Evolutionary conservation across 2,113 vertebrate species (phyloP), one percentile per base, ranked within the genome.

Genomic region (Oreochromis aureus): DNA sequence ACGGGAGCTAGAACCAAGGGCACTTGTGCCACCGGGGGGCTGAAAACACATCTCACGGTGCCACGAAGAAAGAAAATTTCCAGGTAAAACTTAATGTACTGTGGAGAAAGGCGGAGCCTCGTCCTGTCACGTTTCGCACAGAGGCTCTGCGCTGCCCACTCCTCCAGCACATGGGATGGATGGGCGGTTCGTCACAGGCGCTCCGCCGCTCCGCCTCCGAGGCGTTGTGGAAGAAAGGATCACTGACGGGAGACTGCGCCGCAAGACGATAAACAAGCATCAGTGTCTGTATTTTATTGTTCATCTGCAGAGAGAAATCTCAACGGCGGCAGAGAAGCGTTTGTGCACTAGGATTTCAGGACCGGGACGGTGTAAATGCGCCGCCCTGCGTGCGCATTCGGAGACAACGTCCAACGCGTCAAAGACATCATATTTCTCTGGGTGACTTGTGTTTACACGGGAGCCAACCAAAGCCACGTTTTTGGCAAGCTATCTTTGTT

Each of bases 141-240:
- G 86, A 41, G 13, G 41, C 59, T 55, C 16, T 46, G 59, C 44
- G 24, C 84, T 34, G 44, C 92, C 94, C 92, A 66, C 90, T 92
- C 81, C 86, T 61, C 71, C 85, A 87, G 88, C 93, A 93, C 94
- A 93, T 93, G 91, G 89, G 89, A 19, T 5, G 63, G 53, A n/a
- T 79, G 89, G 92, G 91, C 90, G 91, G 87, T 82, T 86, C 90
- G 87, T 91, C 83, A 51, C 82, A 81, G n/a, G 69, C 92, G 54
- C 91, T 59, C 91, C 63, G 93, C 93, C 91, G 94, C 96, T 94
- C 95, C 96, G 91, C 96, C 96, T 94, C 88, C 91, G 55, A 76
- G 88, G 87, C 90, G 90, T 59, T 86, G 83, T 91, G 91, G 89
- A 89, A 92, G 91, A 89, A 92, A 94, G 93, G 85, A 85, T 34